phyloP scores from a whole-genome alignment of 2,797 vertebrate genomes.

The Hydrophis major region DNA sequence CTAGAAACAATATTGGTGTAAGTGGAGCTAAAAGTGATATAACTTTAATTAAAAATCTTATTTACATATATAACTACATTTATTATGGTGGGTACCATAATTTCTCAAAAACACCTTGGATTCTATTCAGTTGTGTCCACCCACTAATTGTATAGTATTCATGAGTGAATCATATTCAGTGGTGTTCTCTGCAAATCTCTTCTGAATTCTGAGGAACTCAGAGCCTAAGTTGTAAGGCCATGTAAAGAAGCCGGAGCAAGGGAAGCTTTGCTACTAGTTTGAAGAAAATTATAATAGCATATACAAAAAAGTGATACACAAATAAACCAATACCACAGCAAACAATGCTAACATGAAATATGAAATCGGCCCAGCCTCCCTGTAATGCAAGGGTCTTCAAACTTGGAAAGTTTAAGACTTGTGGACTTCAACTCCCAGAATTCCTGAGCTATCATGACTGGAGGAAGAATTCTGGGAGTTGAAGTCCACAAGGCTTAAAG shows the following conservation, averaged over 20 bases:
- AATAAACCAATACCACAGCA: background rate
- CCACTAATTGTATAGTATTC: background rate
- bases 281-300: background rate
- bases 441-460: too few species aligned
- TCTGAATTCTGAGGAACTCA: background rate
- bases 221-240: background rate
- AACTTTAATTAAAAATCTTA: background rate
- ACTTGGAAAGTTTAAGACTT: too few species aligned
- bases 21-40: background rate
- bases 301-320: background rate
- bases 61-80: background rate
- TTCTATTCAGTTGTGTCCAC: background rate
- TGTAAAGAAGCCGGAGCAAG: background rate
- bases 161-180: background rate
- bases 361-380: background rate
- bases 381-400: background rate
- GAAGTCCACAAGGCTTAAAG: too few species aligned
- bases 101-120: background rate
- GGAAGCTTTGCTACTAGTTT: background rate
- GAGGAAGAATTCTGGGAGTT: too few species aligned
- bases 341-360: background rate
- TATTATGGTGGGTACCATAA: background rate
- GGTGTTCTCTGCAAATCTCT: background rate
- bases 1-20: background rate
- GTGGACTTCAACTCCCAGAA: too few species aligned